These are phyloP conservation scores for Malurus cyaneus DNA, from an alignment of 2,113 vertebrate genomes.

Conservation along the genomic window DNA sequence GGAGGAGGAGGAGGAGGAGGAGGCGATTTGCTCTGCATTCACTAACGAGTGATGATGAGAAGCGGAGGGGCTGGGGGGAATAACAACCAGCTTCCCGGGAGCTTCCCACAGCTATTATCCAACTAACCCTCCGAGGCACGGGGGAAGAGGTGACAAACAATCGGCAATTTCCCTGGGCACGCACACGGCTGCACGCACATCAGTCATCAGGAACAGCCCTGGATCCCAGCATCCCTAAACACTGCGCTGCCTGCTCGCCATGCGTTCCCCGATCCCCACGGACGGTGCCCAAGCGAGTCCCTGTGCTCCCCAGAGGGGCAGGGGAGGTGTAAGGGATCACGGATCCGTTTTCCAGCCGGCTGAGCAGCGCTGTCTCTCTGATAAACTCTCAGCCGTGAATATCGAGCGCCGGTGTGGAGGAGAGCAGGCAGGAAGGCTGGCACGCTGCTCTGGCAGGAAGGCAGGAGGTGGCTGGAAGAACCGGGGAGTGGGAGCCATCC, in stretches of 20 bases:
- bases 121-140: not conserved
- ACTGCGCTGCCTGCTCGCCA: rapidly evolving
- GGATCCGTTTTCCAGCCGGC: not conserved
- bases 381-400: constrained; percentile 52
- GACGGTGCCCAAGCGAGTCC: not conserved
- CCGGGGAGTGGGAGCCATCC: not conserved
- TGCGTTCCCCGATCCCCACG: rapidly evolving
- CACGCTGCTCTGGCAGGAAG: not conserved
- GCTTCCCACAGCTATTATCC: constrained; percentile 17
- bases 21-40: not conserved
- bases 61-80: not conserved
- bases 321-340: not conserved
- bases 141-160: constrained; percentile 6
- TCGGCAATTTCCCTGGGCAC: not conserved
- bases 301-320: not conserved
- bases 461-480: not conserved
- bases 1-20: not conserved
- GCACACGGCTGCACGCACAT: not conserved
- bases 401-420: not conserved
- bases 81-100: not conserved
- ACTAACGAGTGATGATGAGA: not conserved
- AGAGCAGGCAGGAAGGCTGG: not conserved
- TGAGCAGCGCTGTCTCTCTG: constrained; percentile 47
- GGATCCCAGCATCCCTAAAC: not conserved
- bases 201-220: not conserved